Evolutionary conservation across 2,113 vertebrate species (phyloP).

Genomic region (Pyxicephalus adspersus): DNA sequence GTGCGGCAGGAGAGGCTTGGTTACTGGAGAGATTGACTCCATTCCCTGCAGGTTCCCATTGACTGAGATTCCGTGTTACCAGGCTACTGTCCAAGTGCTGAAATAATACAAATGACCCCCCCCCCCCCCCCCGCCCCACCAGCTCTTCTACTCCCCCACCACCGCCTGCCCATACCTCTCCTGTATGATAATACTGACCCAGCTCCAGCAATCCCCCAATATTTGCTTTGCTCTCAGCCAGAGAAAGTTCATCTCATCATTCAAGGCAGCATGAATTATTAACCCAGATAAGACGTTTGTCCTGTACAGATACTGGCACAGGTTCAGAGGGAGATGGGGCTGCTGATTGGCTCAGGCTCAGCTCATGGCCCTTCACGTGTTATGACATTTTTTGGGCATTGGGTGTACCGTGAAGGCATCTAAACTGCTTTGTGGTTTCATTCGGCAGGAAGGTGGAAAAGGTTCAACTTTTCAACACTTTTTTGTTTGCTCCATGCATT

Average conservation of each 20-base stretch:
- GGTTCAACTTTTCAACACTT: too few relatives aligned
- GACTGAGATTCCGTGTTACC: constrained; percentile 16
- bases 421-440: too few relatives aligned
- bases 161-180: not conserved
- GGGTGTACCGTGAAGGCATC: too few relatives aligned
- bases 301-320: constrained; percentile 4
- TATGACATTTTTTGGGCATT: not conserved
- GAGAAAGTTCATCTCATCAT: constrained; percentile 3
- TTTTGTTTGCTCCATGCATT: too few relatives aligned
- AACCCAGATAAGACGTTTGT: constrained; percentile 13
- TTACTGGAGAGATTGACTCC: not conserved
- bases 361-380: not conserved
- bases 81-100: constrained; percentile 25
- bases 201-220: not conserved
- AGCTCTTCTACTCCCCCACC: not conserved
- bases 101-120: not conserved
- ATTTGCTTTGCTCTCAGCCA: constrained; percentile 36
- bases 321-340: not conserved
- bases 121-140: not conserved
- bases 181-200: not conserved
- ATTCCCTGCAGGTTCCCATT: not conserved
- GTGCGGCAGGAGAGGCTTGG: not conserved
- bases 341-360: not conserved
- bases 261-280: constrained; percentile 35
- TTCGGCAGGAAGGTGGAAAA: too few relatives aligned